A percentile compares a stretch with the other conserved stretches of the same genome.
Conservation (phyloP, 2,113 vertebrate genomes). For the Bufo bufo region DNA sequence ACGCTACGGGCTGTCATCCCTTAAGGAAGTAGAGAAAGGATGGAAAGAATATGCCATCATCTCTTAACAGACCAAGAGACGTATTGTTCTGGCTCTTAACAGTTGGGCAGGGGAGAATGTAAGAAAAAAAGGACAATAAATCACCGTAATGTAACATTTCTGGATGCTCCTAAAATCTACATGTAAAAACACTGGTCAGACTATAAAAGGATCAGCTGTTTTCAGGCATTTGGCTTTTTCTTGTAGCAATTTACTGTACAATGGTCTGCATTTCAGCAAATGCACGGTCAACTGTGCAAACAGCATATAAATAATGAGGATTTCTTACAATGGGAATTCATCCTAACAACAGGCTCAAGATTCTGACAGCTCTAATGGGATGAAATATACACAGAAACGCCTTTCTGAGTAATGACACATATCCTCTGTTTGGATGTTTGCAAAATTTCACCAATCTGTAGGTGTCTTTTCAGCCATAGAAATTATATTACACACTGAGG, state of each 20-base stretch:
- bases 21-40: not conserved
- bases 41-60: slow-evolving; percentile 13
- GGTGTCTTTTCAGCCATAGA: not conserved
- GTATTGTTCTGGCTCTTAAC: slow-evolving; percentile 9
- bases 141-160: slow-evolving; percentile 22
- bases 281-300: not conserved
- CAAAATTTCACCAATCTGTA: not conserved
- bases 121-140: slow-evolving; percentile 15
- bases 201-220: slow-evolving; percentile 43
- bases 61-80: not conserved
- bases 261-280: slow-evolving; percentile 1
- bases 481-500: not conserved
- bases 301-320: slow-evolving; percentile 5
- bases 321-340: not conserved
- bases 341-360: not conserved
- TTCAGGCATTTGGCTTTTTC: slow-evolving; percentile 24
- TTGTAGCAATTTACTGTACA: slow-evolving; percentile 8
- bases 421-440: not conserved
- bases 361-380: not conserved
- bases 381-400: not conserved
- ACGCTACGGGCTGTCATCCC: not conserved
- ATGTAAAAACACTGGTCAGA: slow-evolving; percentile 32
- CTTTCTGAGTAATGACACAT: slow-evolving; percentile 3
- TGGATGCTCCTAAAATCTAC: slow-evolving; percentile 7
- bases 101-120: not conserved